A percentile compares a stretch with the other conserved stretches of the same genome.
Evolutionary conservation across 2,888 invertebrate genomes (phyloP).

Genomic region (Germaria angustata): DNA sequence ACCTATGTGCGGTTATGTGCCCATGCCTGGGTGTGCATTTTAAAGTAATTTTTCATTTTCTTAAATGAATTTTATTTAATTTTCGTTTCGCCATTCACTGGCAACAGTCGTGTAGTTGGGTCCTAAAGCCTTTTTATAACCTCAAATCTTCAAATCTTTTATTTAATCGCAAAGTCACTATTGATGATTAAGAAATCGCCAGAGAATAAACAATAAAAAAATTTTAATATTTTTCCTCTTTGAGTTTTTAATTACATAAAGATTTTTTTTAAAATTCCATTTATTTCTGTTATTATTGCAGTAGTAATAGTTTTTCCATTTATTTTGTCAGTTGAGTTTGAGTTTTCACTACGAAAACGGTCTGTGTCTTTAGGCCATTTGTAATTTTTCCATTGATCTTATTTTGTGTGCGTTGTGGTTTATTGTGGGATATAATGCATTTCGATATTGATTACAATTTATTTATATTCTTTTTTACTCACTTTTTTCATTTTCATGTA

Average conservation of each 20-base stretch:
- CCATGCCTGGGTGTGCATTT: not conserved
- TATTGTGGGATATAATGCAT: conserved; percentile 41
- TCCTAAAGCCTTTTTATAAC: conserved; percentile 51
- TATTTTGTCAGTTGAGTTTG: conserved; percentile 22
- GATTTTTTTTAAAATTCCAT: conserved; percentile 61
- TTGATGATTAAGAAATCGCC: conserved; percentile 52
- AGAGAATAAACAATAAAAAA: conserved; percentile 15
- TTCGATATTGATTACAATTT: conserved; percentile 56
- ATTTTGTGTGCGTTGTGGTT: conserved; percentile 40
- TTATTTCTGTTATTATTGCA: conserved; percentile 28
- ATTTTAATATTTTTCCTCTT: conserved; percentile 20
- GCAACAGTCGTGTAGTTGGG: conserved; percentile 56
- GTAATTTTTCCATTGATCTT: conserved; percentile 61
- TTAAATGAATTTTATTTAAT: no score
- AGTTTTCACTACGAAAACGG: conserved; percentile 10
- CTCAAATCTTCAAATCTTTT: not conserved
- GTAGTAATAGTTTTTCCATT: conserved; percentile 28
- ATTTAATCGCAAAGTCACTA: not conserved
- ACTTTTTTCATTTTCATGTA: conserved; percentile 7
- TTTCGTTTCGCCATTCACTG: conserved; percentile 38
- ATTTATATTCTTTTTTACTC: not conserved
- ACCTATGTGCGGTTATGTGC: no score
- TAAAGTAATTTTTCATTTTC: conserved; percentile 65
- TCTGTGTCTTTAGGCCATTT: conserved; percentile 62
- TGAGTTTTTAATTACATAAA: conserved; percentile 52